Evolutionary conservation across 2,797 vertebrate genomes (phyloP), one percentile per base, ranked within the genome.

Genomic region (Euthynnus affinis): DNA sequence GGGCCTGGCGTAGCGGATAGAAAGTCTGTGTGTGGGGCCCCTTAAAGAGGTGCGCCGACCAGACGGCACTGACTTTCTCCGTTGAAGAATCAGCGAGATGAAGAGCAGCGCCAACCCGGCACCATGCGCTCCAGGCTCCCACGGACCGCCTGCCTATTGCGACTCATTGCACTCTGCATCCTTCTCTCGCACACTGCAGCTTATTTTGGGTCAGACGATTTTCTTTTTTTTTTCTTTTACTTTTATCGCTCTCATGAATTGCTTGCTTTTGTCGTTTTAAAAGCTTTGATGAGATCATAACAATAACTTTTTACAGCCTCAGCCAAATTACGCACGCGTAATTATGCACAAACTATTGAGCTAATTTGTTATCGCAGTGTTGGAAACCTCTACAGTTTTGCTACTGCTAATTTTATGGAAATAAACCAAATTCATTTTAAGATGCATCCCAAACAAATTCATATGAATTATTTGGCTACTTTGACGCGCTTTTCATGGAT

Each of bases 61-160:
- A 71, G 87, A 85, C 85, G 90, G 91, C 92, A 82, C 89, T 72
- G 84, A 93, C 93, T 93, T 94, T 94, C 92, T 92, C 90, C 81
- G 78, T 86, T 63, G 92, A 92, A 93, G 94, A 95, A 92, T 91
- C 93, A 93, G 92, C 94, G 97, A 95, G 91, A 96, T 96, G 96
- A 95, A 92, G 96, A 96, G 95, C 95, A 94, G 94, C 94, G 91
- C 89, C 88, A 90, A 93, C 88, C 93, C 94, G 93, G 95, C 97
- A 98, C 89, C 95, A 98, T 97, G 97, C 95, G 95, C 96, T 95
- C 94, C 93, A 92, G 94, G 94, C 94, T 95, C 91, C 93, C 93
- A 83, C 91, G 93, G 93, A 95, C 96, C 94, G 95, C 92, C 95
- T 96, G 89, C 96, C 79, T 92, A 89, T 66, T 95, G 93, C 95